Percentiles rank a stretch among this genome's conserved stretches.
Conservation (phyloP, 2,797 vertebrate genomes). For the Coreius guichenoti region DNA sequence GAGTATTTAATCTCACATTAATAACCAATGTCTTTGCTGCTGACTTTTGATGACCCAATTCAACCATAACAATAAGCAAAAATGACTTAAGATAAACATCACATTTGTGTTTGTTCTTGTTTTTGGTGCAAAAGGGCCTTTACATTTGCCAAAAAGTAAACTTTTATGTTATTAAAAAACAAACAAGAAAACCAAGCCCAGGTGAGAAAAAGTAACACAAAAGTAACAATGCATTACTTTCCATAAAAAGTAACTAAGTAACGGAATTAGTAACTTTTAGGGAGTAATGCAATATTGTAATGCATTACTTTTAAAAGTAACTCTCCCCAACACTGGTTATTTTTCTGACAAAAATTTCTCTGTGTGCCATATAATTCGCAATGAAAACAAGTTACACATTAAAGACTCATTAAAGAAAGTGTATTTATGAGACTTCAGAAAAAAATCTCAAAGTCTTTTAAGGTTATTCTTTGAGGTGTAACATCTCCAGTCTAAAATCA, state of each 20-base stretch:
- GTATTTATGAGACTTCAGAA: constrained; percentile 52
- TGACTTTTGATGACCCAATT: neutral
- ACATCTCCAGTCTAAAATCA: constrained; percentile 66
- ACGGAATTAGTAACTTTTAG: neutral
- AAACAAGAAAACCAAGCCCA: neutral
- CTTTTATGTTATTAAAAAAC: neutral
- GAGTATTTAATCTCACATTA: neutral
- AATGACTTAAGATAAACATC: neutral
- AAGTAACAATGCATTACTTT: neutral
- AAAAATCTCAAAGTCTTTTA: neutral
- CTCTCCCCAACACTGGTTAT: too few relatives aligned
- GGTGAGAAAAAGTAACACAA: neutral
- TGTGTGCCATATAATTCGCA: neutral
- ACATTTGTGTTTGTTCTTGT: neutral
- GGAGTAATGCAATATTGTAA: neutral
- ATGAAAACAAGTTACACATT: neutral
- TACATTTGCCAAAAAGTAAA: neutral
- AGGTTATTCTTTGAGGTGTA: constrained; percentile 60
- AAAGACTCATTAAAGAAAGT: neutral
- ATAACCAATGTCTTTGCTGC: neutral
- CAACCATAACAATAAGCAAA: neutral
- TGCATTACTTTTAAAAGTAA: too few relatives aligned
- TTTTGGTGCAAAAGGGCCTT: neutral
- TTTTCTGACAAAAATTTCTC: neutral
- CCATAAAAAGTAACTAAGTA: neutral